Evolutionary conservation across 2,113 vertebrate species (phyloP).

Genomic region (Sebastes fasciatus): DNA sequence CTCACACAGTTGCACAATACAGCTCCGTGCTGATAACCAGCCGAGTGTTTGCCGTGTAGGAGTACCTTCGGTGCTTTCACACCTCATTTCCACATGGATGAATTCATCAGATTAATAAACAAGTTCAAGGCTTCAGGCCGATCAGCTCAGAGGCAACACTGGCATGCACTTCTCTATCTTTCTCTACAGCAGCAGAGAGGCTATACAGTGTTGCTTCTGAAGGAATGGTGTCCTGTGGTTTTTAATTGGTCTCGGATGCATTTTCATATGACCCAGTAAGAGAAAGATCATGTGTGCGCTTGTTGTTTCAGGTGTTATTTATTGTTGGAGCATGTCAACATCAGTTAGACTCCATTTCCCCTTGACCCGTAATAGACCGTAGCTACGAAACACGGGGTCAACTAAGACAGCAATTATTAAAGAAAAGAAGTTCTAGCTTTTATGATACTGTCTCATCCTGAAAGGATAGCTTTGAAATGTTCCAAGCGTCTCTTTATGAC

Average conservation of each 20-base stretch:
- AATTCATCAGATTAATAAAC: conserved; percentile 26
- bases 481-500: neutral
- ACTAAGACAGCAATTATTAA: neutral
- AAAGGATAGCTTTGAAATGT: neutral
- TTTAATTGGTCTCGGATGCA: conserved; percentile 56
- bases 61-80: conserved; percentile 26
- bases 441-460: neutral
- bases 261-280: conserved; percentile 27
- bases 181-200: conserved; percentile 8
- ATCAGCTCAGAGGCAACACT: neutral
- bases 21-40: conserved; percentile 26
- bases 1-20: conserved; percentile 23
- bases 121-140: conserved; percentile 11
- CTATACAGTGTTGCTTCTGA: neutral
- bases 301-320: conserved; percentile 61
- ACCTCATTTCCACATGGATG: conserved; percentile 44
- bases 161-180: neutral
- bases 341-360: conserved; percentile 19
- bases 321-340: conserved; percentile 37
- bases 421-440: neutral
- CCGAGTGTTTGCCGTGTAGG: neutral
- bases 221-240: conserved; percentile 12
- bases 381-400: neutral
- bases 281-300: conserved; percentile 3
- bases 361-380: conserved; percentile 9